These are phyloP conservation scores for Ophion ellenae DNA, from an alignment of 2,888 invertebrate species.

Conservation along the genomic window DNA sequence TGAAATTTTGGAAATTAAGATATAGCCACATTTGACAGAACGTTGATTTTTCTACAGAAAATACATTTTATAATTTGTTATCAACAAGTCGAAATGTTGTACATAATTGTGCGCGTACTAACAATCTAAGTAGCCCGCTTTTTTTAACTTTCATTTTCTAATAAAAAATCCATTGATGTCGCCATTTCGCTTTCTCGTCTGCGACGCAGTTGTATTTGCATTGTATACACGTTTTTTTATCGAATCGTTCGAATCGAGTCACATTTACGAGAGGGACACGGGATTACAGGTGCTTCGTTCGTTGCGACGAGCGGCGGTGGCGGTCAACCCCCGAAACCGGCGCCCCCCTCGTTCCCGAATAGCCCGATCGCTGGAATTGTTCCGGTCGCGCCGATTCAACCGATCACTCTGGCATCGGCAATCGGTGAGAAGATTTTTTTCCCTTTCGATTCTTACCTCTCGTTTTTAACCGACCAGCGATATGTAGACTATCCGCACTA, in stretches of 20 bases:
- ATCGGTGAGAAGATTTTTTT: constrained; percentile 74
- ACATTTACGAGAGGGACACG: constrained; percentile 57
- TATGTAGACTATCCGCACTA: not conserved
- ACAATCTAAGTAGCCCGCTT: too few relatives aligned
- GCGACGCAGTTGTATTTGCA: not conserved
- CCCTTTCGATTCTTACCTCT: not conserved
- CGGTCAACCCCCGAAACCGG: constrained; percentile 82
- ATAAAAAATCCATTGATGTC: not conserved
- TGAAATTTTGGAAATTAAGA: not conserved
- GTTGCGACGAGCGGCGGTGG: constrained; percentile 75
- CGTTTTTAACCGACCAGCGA: constrained; percentile 1
- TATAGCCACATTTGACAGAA: not conserved
- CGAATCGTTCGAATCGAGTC: not conserved
- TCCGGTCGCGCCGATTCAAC: constrained; percentile 74
- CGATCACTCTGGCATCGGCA: constrained; percentile 67
- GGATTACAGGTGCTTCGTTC: constrained; percentile 77
- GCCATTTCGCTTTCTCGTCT: not conserved
- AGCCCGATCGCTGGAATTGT: constrained; percentile 76
- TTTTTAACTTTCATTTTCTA: too few relatives aligned
- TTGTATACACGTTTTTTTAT: not conserved
- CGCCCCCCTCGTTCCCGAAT: constrained; percentile 84
- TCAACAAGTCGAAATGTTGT: not conserved
- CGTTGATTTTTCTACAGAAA: not conserved
- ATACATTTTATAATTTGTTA: not conserved
- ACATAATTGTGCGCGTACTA: too few relatives aligned